Evolutionary conservation across 2,113 vertebrate species (phyloP).

Genomic region (Antennarius striatus): DNA sequence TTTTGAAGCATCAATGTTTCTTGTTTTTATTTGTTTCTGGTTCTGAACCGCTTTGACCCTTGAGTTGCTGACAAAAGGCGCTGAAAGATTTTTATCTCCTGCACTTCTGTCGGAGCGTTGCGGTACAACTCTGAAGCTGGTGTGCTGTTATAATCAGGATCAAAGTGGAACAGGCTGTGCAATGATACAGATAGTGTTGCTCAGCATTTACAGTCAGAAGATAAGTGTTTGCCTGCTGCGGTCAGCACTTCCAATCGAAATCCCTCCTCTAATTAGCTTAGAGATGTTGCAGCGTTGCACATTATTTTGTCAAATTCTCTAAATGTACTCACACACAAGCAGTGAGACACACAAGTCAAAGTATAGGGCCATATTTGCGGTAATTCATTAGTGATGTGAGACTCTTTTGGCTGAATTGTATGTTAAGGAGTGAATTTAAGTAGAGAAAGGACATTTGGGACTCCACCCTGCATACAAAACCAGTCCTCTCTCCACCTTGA

Average conservation of each 20-base stretch:
- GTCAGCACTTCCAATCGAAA: conserved; percentile 50
- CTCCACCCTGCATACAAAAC: neutral
- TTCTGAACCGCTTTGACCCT: neutral
- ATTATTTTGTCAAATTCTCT: conserved; percentile 34
- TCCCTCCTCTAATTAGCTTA: conserved; percentile 47
- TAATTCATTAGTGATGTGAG: conserved; percentile 26
- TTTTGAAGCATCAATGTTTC: too few relatives aligned
- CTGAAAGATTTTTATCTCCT: neutral
- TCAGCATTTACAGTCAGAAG: conserved; percentile 49
- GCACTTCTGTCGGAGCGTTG: neutral
- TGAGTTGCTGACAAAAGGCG: conserved; percentile 3
- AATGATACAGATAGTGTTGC: conserved; percentile 20
- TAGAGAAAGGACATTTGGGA: conserved; percentile 17
- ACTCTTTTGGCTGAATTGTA: conserved; percentile 22
- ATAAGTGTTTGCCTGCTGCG: conserved; percentile 49
- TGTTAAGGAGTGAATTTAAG: conserved; percentile 56
- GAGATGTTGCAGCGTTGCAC: conserved; percentile 60
- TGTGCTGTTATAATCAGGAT: conserved; percentile 26
- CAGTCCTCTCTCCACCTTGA: neutral
- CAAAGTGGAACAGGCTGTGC: conserved; percentile 24
- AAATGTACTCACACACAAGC: conserved; percentile 9
- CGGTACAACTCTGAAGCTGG: neutral
- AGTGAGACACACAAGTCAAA: neutral
- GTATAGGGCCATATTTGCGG: conserved; percentile 24
- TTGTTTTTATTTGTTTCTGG: too few relatives aligned